Evolutionary conservation across 1,140 invertebrate genomes (phyloP).

Genomic region (Heterodera schachtii): DNA sequence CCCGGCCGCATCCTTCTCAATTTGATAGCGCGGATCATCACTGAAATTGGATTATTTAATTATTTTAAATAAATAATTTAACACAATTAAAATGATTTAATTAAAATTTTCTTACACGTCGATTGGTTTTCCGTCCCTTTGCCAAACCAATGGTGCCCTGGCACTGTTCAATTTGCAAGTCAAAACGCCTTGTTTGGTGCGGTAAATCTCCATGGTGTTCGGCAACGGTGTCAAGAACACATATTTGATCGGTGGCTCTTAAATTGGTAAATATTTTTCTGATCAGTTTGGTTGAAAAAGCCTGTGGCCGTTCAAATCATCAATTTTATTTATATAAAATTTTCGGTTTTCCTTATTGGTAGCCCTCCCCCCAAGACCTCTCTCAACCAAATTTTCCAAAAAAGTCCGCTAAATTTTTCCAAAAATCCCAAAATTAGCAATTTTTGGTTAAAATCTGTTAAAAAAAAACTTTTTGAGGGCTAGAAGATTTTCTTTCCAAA

Average conservation of each 20-base stretch:
- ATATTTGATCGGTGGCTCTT: conserved; percentile 90
- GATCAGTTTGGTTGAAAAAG: too few relatives aligned
- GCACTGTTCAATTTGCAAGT: conserved; percentile 92
- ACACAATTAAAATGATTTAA: background rate
- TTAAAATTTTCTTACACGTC: conserved; percentile 61
- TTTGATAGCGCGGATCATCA: conserved; percentile 66
- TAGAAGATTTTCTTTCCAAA: too few relatives aligned
- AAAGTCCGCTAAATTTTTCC: too few relatives aligned
- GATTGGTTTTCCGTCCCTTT: conserved; percentile 76
- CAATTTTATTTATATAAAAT: too few relatives aligned
- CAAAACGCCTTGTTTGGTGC: conserved; percentile 80
- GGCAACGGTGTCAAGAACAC: conserved; percentile 85
- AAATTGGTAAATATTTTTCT: conserved; percentile 13
- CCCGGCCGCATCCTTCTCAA: conserved; percentile 87
- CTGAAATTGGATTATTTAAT: conserved; percentile 32
- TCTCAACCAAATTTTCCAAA: too few relatives aligned
- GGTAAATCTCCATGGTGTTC: conserved; percentile 80
- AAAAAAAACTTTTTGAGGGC: too few relatives aligned
- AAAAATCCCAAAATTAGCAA: too few relatives aligned
- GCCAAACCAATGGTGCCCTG: conserved; percentile 90
- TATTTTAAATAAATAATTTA: conserved; percentile 19
- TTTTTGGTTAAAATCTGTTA: too few relatives aligned
- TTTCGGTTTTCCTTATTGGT: too few relatives aligned
- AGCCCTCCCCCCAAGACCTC: too few relatives aligned
- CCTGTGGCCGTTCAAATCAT: too few relatives aligned